Base-by-base conservation (phyloP, 2,113 vertebrate species). In the Nothocercus julius region DNA sequence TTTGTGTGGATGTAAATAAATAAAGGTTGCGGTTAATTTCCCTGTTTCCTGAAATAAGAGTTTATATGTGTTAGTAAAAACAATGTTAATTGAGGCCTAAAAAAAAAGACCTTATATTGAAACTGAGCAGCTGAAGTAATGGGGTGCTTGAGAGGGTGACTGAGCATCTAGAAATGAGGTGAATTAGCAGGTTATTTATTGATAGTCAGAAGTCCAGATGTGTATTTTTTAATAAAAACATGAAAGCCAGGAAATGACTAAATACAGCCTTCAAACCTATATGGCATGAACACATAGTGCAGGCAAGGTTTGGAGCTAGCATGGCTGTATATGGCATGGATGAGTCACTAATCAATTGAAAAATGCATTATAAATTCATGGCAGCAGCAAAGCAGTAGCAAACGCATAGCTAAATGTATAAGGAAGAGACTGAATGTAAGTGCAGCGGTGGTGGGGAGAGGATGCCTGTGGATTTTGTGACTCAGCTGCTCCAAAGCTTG, bases 1-100 rank as follows among this genome's bases (percentile, higher is more conserved):
- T 95, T 91, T 85, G 47, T 83, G 79, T 81, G 82, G 68, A 95
- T 90, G 64, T 89, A 97, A 92, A 94, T 90, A 95, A 92, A 94
- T 93, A 95, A n/a, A 82, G 63, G 30, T 17, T 87, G 86, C 81
- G 79, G 79, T 95, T 95, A 78, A 90, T 90, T 94, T 94, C 64
- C 34, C 56, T 72, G 53, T 93, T 95, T 95, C 80, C 90, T 95
- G 85, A 96, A 97, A 87, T 70, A 88, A 74, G 54, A 59, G 38
- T 90, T 89, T 62, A 90, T 88, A 86, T 34, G 56, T 88, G 64
- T 93, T 62, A 78, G 49, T 78, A 80, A 72, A 95, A 96, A 88
- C 61, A 92, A 51, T 59, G 69, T 58, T 54, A 56, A 67, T 15
- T 70, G 82, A 81, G 69, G 61, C 64, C 51, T 63, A 83, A 56